Conservation (phyloP, 2,113 vertebrate species). For the Pterocles gutturalis region DNA sequence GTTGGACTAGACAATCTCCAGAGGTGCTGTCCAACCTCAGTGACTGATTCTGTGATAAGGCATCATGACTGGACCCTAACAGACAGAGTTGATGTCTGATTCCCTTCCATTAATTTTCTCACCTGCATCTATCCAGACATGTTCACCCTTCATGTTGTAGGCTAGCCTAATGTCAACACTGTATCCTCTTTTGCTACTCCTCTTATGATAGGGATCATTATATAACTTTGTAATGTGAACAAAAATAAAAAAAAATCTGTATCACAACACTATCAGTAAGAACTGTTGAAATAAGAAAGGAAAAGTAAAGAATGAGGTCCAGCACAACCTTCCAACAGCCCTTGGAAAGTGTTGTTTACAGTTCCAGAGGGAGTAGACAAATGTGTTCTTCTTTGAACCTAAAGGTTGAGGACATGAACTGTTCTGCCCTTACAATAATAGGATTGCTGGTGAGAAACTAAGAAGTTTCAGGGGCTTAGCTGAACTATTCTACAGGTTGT, state of each 20-base stretch:
- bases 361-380: neutral
- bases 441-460: neutral
- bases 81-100: neutral
- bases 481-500: neutral
- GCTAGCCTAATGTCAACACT: neutral
- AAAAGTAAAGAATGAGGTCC: neutral
- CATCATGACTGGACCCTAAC: neutral
- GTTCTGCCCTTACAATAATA: neutral
- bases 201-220: neutral
- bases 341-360: neutral
- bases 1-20: neutral
- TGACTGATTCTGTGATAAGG: neutral
- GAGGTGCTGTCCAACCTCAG: neutral
- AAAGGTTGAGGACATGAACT: neutral
- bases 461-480: neutral
- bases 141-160: neutral
- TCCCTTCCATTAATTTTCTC: neutral
- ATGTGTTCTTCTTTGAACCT: neutral
- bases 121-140: neutral
- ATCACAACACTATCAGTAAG: neutral
- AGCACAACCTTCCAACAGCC: neutral
- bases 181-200: neutral
- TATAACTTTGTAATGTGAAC: neutral
- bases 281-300: neutral
- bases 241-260: neutral